Percentiles rank a stretch among this genome's conserved stretches.
phyloP scores from a whole-genome alignment of 2,888 invertebrate species.

The Acanthosoma haemorrhoidale region DNA sequence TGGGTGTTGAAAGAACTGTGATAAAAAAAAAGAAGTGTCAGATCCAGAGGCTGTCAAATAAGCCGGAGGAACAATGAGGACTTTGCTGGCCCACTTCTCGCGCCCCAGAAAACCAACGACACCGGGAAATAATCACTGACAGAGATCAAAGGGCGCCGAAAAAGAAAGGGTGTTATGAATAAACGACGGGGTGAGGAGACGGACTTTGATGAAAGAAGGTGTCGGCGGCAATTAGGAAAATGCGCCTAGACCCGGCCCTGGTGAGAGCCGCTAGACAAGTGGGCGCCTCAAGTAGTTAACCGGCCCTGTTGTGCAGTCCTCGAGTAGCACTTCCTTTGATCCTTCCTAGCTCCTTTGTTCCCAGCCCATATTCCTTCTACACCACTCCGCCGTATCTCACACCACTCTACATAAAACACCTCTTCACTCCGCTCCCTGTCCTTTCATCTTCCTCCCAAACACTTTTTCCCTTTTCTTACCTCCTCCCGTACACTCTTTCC shows the following conservation, averaged over 20 bases:
- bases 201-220: constrained; percentile 10
- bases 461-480: constrained; percentile 10
- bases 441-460: constrained; percentile 12
- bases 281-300: constrained; percentile 10
- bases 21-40: too few relatives aligned
- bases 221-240: constrained; percentile 12
- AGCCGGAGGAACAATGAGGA: neutral
- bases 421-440: constrained; percentile 8
- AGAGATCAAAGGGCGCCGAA: neutral
- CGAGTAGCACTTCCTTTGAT: constrained; percentile 12
- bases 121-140: neutral
- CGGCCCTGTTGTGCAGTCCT: constrained; percentile 10
- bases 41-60: neutral
- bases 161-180: neutral
- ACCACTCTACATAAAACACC: constrained; percentile 14
- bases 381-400: constrained; percentile 7
- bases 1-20: too few relatives aligned
- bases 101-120: constrained; percentile 5
- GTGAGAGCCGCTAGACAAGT: constrained; percentile 1
- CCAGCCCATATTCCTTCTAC: constrained; percentile 1
- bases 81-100: neutral
- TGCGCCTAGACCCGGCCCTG: neutral
- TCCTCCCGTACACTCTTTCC: constrained; percentile 5
- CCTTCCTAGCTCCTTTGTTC: constrained; percentile 9
- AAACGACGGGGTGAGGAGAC: neutral